Evolutionary conservation across 2,888 invertebrate genomes (phyloP).

Genomic region (Troglohyphantes excavatus): DNA sequence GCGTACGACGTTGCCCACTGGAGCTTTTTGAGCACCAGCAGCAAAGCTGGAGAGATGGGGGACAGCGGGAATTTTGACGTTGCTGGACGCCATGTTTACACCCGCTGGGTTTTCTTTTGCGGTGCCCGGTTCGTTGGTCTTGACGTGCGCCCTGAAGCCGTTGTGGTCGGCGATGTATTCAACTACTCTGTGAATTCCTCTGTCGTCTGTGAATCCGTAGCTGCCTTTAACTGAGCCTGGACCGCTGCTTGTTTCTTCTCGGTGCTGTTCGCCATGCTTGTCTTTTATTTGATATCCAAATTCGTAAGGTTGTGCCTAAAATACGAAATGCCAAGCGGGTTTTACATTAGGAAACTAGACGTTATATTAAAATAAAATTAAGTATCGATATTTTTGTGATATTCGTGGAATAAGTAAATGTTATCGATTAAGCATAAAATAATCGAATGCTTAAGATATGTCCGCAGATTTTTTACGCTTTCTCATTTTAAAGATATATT

Average conservation of each 20-base stretch:
- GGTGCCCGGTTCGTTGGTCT: constrained; percentile 33
- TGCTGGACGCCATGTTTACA: neutral
- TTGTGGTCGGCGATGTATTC: constrained; percentile 20
- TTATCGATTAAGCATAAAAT: too few species aligned
- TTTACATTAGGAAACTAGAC: too few species aligned
- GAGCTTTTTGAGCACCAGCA: neutral
- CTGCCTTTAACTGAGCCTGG: neutral
- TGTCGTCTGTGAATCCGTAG: constrained; percentile 21
- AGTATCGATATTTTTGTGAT: too few species aligned
- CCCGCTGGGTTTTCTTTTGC: constrained; percentile 2
- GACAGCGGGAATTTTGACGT: neutral
- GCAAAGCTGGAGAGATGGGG: neutral
- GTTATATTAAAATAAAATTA: too few species aligned
- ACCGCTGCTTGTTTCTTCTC: constrained; percentile 53
- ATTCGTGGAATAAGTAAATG: too few species aligned
- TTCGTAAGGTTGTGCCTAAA: constrained; percentile 41
- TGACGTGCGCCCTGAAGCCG: constrained; percentile 16
- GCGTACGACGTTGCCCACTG: neutral
- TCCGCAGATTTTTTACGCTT: too few species aligned
- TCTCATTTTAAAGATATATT: too few species aligned
- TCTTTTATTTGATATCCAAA: constrained; percentile 53
- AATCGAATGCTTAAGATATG: too few species aligned
- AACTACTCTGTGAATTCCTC: neutral
- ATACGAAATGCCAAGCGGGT: too few species aligned
- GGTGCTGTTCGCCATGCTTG: constrained; percentile 33